Evolutionary conservation across 2,113 vertebrate genomes (phyloP), one percentile per base, ranked within the genome.

Genomic region (Andinoacara biseriatus): DNA sequence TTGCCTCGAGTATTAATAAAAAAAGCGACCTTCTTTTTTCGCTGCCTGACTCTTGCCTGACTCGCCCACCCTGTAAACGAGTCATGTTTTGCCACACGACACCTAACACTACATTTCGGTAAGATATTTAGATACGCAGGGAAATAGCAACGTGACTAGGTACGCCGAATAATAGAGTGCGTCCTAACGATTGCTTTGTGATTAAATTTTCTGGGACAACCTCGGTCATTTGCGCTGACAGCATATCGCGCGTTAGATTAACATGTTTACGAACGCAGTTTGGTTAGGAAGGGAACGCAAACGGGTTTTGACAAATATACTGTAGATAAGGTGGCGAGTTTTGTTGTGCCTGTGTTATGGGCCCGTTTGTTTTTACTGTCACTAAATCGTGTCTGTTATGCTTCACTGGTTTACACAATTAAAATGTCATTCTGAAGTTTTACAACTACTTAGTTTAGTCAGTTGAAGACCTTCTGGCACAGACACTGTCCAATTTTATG

Each of bases 151-250:
- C 0, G 38, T 11, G 56, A 38, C 5, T 7, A 49, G 2, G 6
- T 57, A 33, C 7, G 80, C 86, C 80, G 74, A 88, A 88, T 76
- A 13, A 2, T 62, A 79, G 2, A 74, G 14, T 1, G 3, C 5
- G 3, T 76, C 13, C 7, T 26, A 17, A 6, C 31, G 24, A 24
- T 40, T 13, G 1, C 3, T 10, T 1, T 13, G 0, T 6, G 3
- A 7, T 38, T 5, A 20, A 43, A 3, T 18, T 76, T 54, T 35
- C 0, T 1, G 13, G 13, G 22, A 14, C 26, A 67, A 35, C 14
- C 3, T 56, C 2, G 1, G 11, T 1, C 35, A 20, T 24, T 43
- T 14, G 15, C 2, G 3, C 3, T 22, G 8, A 14, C 13, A 38
- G 20, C 22, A 0, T 2, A 26, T 4, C 29, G 22, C 1, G 0